Base-by-base conservation (phyloP, 2,113 vertebrate genomes). In the Muscicapa adusta region DNA sequence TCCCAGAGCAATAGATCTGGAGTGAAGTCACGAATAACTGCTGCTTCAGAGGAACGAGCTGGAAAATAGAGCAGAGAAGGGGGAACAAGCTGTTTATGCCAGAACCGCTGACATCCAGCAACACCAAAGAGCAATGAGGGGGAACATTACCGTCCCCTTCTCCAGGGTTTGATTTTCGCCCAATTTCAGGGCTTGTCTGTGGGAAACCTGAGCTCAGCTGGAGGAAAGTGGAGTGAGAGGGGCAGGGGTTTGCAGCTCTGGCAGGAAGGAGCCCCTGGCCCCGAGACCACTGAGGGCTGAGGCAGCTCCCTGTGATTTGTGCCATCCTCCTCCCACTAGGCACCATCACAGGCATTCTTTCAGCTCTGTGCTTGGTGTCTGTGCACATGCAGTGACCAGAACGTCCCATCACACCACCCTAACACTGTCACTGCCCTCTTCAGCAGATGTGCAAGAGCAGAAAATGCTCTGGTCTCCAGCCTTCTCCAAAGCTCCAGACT, bases 1-100 rank as follows among this genome's bases (percentile, higher is more conserved):
- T 97, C 95, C 95, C 96, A 94, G 77, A 95, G 91, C 89, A 74
- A 88, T 33, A 91, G 89, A 96, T 95, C 85, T 85, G 81, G 93
- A 87, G 90, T 97, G 96, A 97, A 96, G 82, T 97, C 96, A 96
- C 36, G 0, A 85, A 91, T 84, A 94, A 79, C 94, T 94, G 82
- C 89, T 87, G 91, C 91, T 96, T 80, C 88, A 40, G 4, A 16
- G 81, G 81, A 96, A 96, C 0, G 1, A 83, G 85, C 82, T 96
- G 94, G 94, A 93, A 88, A 94, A 65, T 48, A 71, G 58, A 83
- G 26, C 68, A 63, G 3, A 3, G 2, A 77, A 60, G 56, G 77
- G 85, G 56, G 77, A 95, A 77, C 78, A 22, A 6, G 24, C 54
- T 97, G 95, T 95, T 94, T 88, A 71, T 91, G 94, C 93, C 94